Evolutionary conservation across 2,888 invertebrate genomes (phyloP), one percentile per base, ranked within the genome.

Genomic region (Cantharis rufa): DNA sequence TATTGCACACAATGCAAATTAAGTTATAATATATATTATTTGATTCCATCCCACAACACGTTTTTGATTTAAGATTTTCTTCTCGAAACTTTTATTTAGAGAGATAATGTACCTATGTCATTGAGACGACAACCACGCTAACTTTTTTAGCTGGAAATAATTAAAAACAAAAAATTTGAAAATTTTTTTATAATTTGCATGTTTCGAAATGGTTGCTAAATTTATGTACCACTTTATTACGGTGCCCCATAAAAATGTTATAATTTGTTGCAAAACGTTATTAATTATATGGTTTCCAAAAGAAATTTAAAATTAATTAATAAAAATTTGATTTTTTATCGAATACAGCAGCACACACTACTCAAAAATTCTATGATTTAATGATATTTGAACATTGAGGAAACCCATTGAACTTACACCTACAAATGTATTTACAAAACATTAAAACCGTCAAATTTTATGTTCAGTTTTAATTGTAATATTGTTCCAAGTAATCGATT

Each of bases 391-490:
- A 48, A 48, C n/a, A 48, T 48, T 5, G 48, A 48, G 48, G 48
- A 48, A 48, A 48, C 48, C 48, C 48, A 48, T 48, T 48, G 48
- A 48, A 21, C n/a, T 21, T 21, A 61, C 15, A 71, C 71, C 63
- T 48, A 64, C 66, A 66, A 32, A 11, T 27, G 10, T 11, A 61
- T 63, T 72, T 72, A 32, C 10, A 48, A 66, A 72, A 66, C 73
- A 62, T 48, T 48, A 48, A 69, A 73, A 73, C 68, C 69, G 69
- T 24, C 27, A 69, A 73, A 73, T 27, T 73, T 73, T 72, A 69
- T 73, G 73, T 69, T 69, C 24, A 73, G 69, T 73, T 72, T 73
- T 73, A 73, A 73, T 73, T 73, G 73, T 73, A 73, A 73, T 73
- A 73, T 69, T 73, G 73, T 73, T 73, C 69, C 73, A n/a, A 62